phyloP scores from a whole-genome alignment of 2,888 invertebrate genomes.

The Sclerodermus sp. region DNA sequence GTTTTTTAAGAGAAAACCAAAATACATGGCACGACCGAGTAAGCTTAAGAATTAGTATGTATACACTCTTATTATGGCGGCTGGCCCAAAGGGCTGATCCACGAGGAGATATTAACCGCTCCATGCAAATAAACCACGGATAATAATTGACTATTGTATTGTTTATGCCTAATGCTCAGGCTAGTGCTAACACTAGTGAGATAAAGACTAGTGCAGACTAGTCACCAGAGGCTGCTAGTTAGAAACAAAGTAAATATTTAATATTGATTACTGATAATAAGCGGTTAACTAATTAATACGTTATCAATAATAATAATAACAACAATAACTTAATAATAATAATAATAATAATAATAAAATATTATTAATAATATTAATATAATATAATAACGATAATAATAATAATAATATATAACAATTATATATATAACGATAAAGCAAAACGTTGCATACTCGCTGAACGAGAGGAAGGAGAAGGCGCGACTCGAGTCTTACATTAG shows the following conservation, averaged over 20 bases:
- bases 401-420: no score
- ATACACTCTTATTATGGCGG: no score
- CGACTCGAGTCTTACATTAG: neutral
- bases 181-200: conserved; percentile 49
- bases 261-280: conserved; percentile 35
- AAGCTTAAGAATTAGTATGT: no score
- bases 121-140: conserved; percentile 16
- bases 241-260: conserved; percentile 43
- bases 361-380: conserved; percentile 14
- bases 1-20: no score
- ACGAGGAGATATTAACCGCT: conserved; percentile 8
- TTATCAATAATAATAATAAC: conserved; percentile 13
- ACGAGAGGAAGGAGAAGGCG: neutral
- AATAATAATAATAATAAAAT: conserved; percentile 3
- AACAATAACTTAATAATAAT: conserved; percentile 13
- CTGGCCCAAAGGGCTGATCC: conserved; percentile 8
- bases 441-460: conserved; percentile 7
- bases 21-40: no score
- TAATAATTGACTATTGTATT: conserved; percentile 13
- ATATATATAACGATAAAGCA: no score
- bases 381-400: conserved; percentile 14
- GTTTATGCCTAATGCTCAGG: conserved; percentile 48
- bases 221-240: conserved; percentile 53
- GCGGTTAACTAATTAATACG: conserved; percentile 27
- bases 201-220: conserved; percentile 47